These are phyloP conservation scores for Cavia aperea DNA, from an alignment of 2,113 vertebrate species.

Conservation along the genomic window DNA sequence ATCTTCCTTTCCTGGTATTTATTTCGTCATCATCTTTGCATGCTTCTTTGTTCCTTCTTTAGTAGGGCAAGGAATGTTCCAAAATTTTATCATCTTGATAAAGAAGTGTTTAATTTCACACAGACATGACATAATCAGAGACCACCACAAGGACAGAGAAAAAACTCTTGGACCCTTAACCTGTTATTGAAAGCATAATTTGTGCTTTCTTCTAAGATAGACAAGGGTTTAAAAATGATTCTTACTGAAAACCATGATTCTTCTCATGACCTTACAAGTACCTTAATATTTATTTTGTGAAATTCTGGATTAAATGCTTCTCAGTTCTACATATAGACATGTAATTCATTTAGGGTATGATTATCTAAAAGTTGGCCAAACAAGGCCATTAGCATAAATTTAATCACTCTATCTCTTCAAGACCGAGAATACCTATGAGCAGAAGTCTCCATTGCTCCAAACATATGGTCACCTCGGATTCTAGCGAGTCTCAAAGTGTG, in stretches of 20 bases:
- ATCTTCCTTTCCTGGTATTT: background rate
- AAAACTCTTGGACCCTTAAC: background rate
- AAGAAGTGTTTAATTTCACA: background rate
- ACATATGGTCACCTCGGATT: background rate
- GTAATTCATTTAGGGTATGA: background rate
- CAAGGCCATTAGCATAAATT: background rate
- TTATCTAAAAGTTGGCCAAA: background rate
- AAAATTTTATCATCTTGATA: background rate
- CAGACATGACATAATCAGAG: background rate
- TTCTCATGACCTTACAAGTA: background rate
- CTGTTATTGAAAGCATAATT: background rate
- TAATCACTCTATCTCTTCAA: background rate
- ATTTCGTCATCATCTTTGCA: background rate
- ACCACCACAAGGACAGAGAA: background rate
- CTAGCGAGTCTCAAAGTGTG: background rate
- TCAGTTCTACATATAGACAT: background rate
- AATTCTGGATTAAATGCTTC: background rate
- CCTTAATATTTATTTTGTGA: background rate
- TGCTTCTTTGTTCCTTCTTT: background rate
- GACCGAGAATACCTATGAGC: background rate
- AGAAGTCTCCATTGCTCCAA: background rate
- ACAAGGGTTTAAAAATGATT: background rate
- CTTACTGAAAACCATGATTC: background rate
- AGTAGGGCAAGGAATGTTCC: background rate
- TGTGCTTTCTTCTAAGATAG: background rate